phyloP scores from a whole-genome alignment of 2,888 invertebrate species.

The Nemotelus pantherinus region DNA sequence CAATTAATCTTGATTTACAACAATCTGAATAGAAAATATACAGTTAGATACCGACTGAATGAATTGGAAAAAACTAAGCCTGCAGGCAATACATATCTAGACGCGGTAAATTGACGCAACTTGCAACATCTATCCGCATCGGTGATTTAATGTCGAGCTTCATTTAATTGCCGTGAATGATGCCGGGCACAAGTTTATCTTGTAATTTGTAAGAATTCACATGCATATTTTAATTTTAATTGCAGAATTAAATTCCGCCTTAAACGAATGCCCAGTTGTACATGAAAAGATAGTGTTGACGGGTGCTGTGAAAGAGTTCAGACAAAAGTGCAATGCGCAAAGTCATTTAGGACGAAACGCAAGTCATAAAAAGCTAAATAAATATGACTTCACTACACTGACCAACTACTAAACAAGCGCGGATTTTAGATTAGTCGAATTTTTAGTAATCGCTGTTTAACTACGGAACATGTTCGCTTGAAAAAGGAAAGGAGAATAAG shows the following conservation, averaged over 20 bases:
- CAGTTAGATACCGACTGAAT: no score
- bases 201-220: not conserved
- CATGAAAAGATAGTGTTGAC: no score
- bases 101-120: not conserved
- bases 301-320: not conserved
- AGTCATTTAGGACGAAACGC: not conserved
- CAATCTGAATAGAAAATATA: conserved; percentile 26
- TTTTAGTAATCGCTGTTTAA: no score
- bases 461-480: no score
- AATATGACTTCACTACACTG: no score
- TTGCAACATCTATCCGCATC: not conserved
- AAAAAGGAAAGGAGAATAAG: no score
- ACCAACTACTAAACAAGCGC: no score
- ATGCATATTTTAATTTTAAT: not conserved
- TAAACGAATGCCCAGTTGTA: not conserved
- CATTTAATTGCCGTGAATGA: conserved; percentile 6
- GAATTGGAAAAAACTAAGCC: no score
- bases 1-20: conserved; percentile 33
- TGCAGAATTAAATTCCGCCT: conserved; percentile 2
- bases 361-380: not conserved
- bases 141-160: conserved; percentile 3
- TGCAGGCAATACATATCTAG: not conserved
- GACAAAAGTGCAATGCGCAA: conserved; percentile 4
- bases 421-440: no score
- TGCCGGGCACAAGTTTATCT: not conserved